Conservation (phyloP, 2,113 vertebrate species). For the Brevimyrus niger region DNA sequence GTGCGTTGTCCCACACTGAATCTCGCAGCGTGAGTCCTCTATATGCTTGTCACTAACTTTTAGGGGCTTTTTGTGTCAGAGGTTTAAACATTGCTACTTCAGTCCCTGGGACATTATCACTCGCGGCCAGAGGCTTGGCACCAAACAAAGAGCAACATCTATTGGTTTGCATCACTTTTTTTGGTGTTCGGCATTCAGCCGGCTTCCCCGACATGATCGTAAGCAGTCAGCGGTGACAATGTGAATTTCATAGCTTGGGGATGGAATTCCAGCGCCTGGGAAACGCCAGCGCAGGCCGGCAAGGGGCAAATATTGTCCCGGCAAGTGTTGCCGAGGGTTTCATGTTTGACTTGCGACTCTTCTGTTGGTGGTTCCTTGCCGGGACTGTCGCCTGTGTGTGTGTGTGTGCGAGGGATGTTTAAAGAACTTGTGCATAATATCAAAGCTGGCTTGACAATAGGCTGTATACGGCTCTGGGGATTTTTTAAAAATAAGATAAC, state of each 20-base stretch:
- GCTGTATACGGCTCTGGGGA: background rate
- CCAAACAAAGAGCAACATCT: conserved; percentile 66
- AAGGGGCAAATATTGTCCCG: conserved; percentile 53
- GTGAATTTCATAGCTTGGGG: conserved; percentile 60
- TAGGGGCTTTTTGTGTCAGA: conserved; percentile 52
- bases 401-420: background rate
- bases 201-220: conserved; percentile 52
- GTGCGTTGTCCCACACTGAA: conserved; percentile 14
- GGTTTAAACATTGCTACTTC: conserved; percentile 61
- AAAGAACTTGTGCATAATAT: background rate
- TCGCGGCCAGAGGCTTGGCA: conserved; percentile 62
- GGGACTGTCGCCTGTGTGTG: background rate
- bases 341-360: background rate
- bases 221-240: conserved; percentile 60
- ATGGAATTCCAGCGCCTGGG: conserved; percentile 62
- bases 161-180: conserved; percentile 58
- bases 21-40: conserved; percentile 51
- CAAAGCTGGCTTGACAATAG: background rate
- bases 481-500: background rate
- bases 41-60: conserved; percentile 65
- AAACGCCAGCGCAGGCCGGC: conserved; percentile 57
- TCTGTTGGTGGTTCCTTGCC: background rate
- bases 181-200: conserved; percentile 59
- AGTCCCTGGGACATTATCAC: conserved; percentile 63
- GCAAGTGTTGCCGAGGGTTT: conserved; percentile 17